These are phyloP conservation scores for Oscheius sp. DNA, from an alignment of 2,888 invertebrate genomes.

Conservation along the genomic window DNA sequence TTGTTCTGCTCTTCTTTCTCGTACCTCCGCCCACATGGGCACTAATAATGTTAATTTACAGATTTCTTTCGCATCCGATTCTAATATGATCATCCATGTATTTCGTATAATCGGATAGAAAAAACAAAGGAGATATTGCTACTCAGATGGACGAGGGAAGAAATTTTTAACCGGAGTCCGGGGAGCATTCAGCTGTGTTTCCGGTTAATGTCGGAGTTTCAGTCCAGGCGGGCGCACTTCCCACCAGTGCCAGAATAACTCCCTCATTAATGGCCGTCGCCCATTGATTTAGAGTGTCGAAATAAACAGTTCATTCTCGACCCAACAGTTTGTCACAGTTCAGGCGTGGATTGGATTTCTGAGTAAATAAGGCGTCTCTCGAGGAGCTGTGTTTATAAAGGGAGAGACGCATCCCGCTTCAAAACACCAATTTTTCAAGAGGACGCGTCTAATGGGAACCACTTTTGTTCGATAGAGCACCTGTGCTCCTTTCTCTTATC, in stretches of 20 bases:
- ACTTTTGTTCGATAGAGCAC: neutral
- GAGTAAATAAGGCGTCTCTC: conserved; percentile 1
- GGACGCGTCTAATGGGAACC: neutral
- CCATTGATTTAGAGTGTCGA: neutral
- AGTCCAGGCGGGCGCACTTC: conserved; percentile 15
- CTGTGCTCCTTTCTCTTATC: too few species aligned
- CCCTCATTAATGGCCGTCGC: neutral
- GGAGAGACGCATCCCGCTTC: neutral
- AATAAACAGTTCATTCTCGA: conserved; percentile 20
- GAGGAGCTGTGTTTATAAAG: conserved; percentile 19
- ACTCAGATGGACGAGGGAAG: too few species aligned
- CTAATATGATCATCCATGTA: too few species aligned
- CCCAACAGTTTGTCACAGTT: conserved; percentile 14
- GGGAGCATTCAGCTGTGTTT: conserved; percentile 32
- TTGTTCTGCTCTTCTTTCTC: too few species aligned
- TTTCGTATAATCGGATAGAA: too few species aligned
- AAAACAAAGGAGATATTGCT: too few species aligned
- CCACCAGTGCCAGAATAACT: conserved; percentile 7
- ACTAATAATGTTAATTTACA: too few species aligned
- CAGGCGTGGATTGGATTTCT: conserved; percentile 9
- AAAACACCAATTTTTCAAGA: conserved; percentile 13
- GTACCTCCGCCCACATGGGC: too few species aligned
- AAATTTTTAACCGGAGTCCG: neutral
- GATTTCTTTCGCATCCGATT: too few species aligned
- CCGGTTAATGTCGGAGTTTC: conserved; percentile 13